Percentiles rank a stretch among this genome's conserved stretches.
phyloP scores from a whole-genome alignment of 2,797 vertebrate genomes.

The Psittacula echo region DNA sequence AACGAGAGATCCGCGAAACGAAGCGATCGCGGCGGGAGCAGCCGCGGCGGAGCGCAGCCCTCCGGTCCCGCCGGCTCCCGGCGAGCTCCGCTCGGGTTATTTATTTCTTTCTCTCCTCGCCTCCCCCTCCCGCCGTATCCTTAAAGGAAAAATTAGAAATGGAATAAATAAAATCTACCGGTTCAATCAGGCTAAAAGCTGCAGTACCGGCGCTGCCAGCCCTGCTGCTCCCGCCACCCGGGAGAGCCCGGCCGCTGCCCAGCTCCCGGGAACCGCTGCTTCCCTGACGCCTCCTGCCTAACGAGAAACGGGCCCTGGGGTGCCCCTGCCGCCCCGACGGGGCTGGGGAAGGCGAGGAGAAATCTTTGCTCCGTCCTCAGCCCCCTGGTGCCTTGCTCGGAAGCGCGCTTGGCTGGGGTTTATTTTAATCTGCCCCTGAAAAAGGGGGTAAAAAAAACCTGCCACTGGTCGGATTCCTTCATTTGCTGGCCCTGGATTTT shows the following conservation, averaged over 20 bases:
- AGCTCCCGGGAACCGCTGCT: background rate
- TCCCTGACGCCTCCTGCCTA: background rate
- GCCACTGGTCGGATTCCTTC: background rate
- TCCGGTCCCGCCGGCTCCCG: background rate
- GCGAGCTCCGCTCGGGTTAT: conserved; percentile 18
- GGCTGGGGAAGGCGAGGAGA: background rate
- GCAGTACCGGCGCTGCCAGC: conserved; percentile 4
- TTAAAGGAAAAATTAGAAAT: background rate
- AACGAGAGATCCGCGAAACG: background rate
- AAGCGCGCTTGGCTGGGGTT: background rate
- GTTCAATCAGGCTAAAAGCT: conserved; percentile 56
- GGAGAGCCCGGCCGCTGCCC: background rate
- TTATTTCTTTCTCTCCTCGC: conserved; percentile 19
- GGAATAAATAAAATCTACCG: background rate
- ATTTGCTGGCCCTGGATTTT: conserved; percentile 16
- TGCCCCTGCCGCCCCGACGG: background rate
- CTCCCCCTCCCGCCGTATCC: background rate
- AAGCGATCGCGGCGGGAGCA: background rate
- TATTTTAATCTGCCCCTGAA: background rate
- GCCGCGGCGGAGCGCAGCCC: background rate
- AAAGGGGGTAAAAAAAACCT: rapidly evolving
- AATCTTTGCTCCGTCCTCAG: background rate
- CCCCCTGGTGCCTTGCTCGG: background rate
- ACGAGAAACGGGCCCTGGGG: conserved; percentile 10
- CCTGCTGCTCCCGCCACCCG: background rate